Evolutionary conservation across 2,797 vertebrate species (phyloP).

Genomic region (Spinus olivaceus): DNA sequence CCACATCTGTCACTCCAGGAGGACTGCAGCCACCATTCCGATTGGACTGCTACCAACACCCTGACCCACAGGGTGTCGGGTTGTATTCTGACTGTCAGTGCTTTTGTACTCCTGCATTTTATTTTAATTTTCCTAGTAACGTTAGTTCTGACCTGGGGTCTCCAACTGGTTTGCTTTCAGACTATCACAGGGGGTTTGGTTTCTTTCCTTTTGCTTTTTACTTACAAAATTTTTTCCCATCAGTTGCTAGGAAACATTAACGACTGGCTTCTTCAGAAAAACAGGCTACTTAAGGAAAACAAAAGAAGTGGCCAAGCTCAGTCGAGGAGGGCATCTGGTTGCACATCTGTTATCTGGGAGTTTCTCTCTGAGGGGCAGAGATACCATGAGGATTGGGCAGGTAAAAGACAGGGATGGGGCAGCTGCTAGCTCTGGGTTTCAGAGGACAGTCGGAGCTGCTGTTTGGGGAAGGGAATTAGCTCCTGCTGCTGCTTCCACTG

Average conservation of each 20-base stretch:
- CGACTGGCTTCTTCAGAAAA: fast-evolving
- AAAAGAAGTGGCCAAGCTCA: background rate
- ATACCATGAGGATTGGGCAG: background rate
- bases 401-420: background rate
- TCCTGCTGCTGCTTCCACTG: background rate
- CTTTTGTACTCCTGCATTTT: background rate
- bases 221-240: background rate
- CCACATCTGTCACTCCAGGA: background rate
- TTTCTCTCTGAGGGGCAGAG: background rate
- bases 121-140: background rate
- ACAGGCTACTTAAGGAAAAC: background rate
- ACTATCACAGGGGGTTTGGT: too few relatives aligned
- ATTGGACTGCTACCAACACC: background rate
- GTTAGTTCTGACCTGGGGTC: background rate
- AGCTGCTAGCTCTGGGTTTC: background rate
- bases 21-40: background rate
- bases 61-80: background rate
- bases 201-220: background rate
- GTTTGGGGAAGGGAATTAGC: background rate
- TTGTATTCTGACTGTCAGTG: background rate
- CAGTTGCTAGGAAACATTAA: background rate
- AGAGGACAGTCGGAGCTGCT: background rate
- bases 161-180: background rate
- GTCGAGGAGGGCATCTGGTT: background rate
- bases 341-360: background rate